Conservation (phyloP, 2,113 vertebrate species). For the Coptodon bakossiorum region DNA sequence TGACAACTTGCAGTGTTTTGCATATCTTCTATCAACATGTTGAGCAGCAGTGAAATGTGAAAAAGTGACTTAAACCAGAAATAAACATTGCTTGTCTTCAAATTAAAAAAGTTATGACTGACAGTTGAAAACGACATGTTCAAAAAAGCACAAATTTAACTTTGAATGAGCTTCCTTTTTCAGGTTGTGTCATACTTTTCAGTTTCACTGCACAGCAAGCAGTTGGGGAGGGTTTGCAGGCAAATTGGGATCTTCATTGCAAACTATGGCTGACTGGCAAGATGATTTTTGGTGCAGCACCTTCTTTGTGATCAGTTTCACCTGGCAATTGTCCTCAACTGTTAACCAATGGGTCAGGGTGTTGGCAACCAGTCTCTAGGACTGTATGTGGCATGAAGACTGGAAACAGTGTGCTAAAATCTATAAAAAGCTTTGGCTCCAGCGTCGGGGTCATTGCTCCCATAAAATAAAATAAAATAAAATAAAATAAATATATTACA, state of each 20-base stretch:
- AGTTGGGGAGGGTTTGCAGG: neutral
- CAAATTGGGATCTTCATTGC: neutral
- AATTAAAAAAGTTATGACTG: neutral
- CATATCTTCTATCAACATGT: neutral
- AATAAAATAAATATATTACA: neutral
- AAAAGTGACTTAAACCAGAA: neutral
- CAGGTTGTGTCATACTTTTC: neutral
- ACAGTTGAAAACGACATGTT: neutral
- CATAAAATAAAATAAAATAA: neutral
- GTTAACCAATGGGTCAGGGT: neutral
- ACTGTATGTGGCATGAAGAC: neutral
- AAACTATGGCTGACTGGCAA: neutral
- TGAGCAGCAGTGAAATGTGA: neutral
- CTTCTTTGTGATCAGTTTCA: neutral
- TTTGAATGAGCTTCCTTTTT: neutral
- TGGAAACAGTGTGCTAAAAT: neutral
- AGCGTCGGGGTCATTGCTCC: rapidly evolving
- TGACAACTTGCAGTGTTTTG: neutral
- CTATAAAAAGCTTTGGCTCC: neutral
- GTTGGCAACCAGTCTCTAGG: neutral
- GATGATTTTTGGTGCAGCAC: neutral
- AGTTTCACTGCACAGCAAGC: neutral
- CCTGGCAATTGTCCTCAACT: rapidly evolving
- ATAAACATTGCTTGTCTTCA: neutral
- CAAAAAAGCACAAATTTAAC: neutral